Evolutionary conservation across 1,140 invertebrate species (phyloP).

Genomic region (Philotrypesis tridentata): DNA sequence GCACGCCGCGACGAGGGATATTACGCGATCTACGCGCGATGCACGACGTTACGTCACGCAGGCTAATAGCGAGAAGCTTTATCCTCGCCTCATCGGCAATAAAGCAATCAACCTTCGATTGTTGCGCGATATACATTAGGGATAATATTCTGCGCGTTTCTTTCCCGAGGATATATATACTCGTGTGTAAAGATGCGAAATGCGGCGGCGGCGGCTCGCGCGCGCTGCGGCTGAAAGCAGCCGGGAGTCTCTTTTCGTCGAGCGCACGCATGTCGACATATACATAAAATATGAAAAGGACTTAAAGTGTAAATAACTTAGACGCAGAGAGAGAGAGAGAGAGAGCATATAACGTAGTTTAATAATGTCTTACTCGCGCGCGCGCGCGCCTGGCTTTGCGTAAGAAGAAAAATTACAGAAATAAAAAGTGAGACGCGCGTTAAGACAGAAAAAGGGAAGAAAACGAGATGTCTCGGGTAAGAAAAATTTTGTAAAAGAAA

Average conservation of each 20-base stretch:
- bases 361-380: constrained; percentile 25
- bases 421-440: constrained; percentile 4
- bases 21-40: background rate
- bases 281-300: background rate
- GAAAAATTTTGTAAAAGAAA: background rate
- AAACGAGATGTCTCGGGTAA: background rate
- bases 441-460: background rate
- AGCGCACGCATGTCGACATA: no score
- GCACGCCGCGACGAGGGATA: background rate
- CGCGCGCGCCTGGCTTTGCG: background rate
- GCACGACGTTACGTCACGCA: background rate
- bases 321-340: background rate
- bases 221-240: no score
- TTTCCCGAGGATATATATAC: background rate
- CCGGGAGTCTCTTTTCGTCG: no score
- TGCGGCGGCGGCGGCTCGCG: no score
- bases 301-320: constrained; percentile 7
- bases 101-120: background rate
- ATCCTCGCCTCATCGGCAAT: background rate
- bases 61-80: background rate
- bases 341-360: constrained; percentile 23
- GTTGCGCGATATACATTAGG: background rate
- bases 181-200: background rate
- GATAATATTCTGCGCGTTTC: background rate
- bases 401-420: background rate